Evolutionary conservation across 2,888 invertebrate species (phyloP).

Genomic region (Apantesis nais): DNA sequence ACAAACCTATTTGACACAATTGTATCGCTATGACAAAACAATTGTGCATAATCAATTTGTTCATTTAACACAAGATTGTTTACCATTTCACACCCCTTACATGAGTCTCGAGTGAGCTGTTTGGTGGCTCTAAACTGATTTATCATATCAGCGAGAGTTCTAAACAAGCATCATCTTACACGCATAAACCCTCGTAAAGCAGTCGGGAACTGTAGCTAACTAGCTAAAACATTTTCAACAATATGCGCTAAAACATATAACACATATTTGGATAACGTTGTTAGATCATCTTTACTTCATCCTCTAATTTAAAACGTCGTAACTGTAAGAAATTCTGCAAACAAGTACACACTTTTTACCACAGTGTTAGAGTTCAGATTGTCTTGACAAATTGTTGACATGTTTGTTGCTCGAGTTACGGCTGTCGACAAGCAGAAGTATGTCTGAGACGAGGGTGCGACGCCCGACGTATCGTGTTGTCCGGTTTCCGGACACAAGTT

Average conservation of each 20-base stretch:
- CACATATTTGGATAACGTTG: slow-evolving; percentile 74
- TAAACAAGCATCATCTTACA: slow-evolving; percentile 85
- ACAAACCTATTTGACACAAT: not conserved
- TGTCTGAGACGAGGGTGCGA: slow-evolving; percentile 79
- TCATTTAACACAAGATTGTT: slow-evolving; percentile 77
- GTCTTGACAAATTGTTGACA: slow-evolving; percentile 17
- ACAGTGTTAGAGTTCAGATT: slow-evolving; percentile 50
- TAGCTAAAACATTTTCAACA: slow-evolving; percentile 75
- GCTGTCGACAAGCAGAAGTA: slow-evolving; percentile 63
- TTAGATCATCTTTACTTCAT: slow-evolving; percentile 62
- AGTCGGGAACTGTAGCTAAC: slow-evolving; percentile 59
- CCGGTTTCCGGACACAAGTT: slow-evolving; percentile 81
- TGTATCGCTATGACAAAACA: slow-evolving; percentile 38
- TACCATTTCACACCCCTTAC: slow-evolving; percentile 70
- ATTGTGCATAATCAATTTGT: slow-evolving; percentile 72
- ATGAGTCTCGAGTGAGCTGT: slow-evolving; percentile 77
- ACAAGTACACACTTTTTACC: slow-evolving; percentile 50
- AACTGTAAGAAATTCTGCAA: slow-evolving; percentile 38
- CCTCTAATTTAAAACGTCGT: slow-evolving; percentile 51
- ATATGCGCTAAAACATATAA: slow-evolving; percentile 73
- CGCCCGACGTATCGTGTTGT: slow-evolving; percentile 78
- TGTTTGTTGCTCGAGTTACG: slow-evolving; percentile 40
- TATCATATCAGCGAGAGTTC: slow-evolving; percentile 81
- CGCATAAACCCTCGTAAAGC: slow-evolving; percentile 81
- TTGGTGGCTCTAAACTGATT: slow-evolving; percentile 80